Evolutionary conservation across 2,888 invertebrate species (phyloP), one percentile per base, ranked within the genome.

Genomic region (Omphaloscelis lunosa): DNA sequence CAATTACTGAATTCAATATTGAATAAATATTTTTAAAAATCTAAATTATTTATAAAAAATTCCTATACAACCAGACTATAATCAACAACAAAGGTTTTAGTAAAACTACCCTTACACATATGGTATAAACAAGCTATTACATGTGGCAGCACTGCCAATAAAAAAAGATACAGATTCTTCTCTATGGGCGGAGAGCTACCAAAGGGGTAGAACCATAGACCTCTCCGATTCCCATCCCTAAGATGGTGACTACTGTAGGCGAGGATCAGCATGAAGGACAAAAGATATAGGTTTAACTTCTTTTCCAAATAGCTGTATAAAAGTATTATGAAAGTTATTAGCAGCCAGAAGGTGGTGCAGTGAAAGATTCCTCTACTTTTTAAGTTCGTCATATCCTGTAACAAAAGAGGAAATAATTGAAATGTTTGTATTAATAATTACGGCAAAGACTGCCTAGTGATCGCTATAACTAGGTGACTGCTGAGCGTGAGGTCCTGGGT

Each of bases 191-290:
- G 85, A 0, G 96, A 94, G 48, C 93, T 92, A 1, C 96, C 96
- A 8, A 91, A 94, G 0, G 96, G 96, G 66, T 92, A 95, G 0
- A 96, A 0, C 96, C 96, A 96, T 0, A 96, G 45, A 0, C 96
- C 96, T 70, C 96, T 82, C 3, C 96, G 80, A 51, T 95, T 95
- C 0, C 88, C 95, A 63, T 96, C 96, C 59, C 96, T 70, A 1
- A 96, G 80, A 65, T 96, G 96, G 75, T 96, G 96, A 5, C 94
- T 95, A 0, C 91, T 88, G 48, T 89, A 95, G 0, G 95, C 96
- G 9, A 96, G 56, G 0, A 94, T 83, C 0, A 95, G 17, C 95
- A 95, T 96, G 74, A 92, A 95, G 0, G 91, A 88, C 0, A 94
- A n/a, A 0, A 93, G 73, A 53, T 92, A 94, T 12, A 94, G 72